Evolutionary conservation across 2,113 vertebrate genomes (phyloP).

Genomic region (Reinhardtius hippoglossoides): DNA sequence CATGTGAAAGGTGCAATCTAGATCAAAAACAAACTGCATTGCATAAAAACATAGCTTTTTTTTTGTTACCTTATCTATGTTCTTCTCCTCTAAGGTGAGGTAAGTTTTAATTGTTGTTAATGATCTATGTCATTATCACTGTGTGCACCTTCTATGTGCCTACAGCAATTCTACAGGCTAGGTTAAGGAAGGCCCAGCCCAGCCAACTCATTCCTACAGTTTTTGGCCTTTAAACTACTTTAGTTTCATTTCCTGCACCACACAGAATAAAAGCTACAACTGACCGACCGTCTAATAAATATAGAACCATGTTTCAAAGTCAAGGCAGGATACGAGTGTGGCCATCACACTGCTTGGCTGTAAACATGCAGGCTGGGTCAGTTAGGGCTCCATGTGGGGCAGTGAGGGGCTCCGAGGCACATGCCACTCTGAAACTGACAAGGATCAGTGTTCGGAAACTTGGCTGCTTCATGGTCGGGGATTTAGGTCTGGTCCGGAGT

Average conservation of each 20-base stretch:
- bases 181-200: slow-evolving; percentile 13
- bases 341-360: slow-evolving; percentile 2
- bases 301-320: slow-evolving; percentile 19
- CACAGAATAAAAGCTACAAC: slow-evolving; percentile 12
- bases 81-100: slow-evolving; percentile 27
- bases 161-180: slow-evolving; percentile 30
- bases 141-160: slow-evolving; percentile 2
- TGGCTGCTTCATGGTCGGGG: slow-evolving; percentile 44
- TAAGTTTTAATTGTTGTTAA: slow-evolving; percentile 13
- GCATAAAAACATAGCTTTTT: slow-evolving; percentile 44
- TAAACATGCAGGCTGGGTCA: slow-evolving; percentile 45
- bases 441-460: slow-evolving; percentile 29
- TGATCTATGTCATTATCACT: slow-evolving; percentile 10
- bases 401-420: slow-evolving; percentile 58
- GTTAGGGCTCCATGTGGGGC: slow-evolving; percentile 43
- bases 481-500: slow-evolving; percentile 34
- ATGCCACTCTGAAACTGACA: slow-evolving; percentile 32
- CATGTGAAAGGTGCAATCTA: slow-evolving; percentile 56
- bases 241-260: slow-evolving; percentile 13
- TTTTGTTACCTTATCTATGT: slow-evolving; percentile 13
- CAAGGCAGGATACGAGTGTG: neutral
- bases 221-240: slow-evolving; percentile 6
- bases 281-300: slow-evolving; percentile 4
- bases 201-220: slow-evolving; percentile 6
- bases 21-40: slow-evolving; percentile 44